Evolutionary conservation across 2,797 vertebrate species (phyloP).

Genomic region (Allobates femoralis): DNA sequence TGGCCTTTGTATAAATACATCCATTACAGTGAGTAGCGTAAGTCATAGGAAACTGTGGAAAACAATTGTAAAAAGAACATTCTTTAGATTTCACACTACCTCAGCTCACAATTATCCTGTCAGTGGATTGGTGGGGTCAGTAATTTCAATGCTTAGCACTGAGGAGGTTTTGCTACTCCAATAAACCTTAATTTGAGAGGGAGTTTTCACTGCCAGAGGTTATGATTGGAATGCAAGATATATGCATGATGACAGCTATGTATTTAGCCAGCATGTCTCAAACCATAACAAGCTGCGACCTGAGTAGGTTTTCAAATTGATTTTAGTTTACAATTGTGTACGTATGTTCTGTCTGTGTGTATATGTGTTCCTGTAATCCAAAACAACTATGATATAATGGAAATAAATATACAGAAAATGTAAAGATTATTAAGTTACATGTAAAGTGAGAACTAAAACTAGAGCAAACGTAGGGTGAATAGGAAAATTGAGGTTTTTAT

Average conservation of each 20-base stretch:
- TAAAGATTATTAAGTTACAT: constrained; percentile 37
- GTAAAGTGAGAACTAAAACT: constrained; percentile 32
- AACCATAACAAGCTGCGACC: constrained; percentile 57
- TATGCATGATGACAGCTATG: constrained; percentile 67
- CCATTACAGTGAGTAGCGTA: constrained; percentile 28
- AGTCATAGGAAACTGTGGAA: constrained; percentile 59
- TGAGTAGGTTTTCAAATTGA: constrained; percentile 52
- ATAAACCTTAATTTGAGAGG: constrained; percentile 70
- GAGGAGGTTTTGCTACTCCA: constrained; percentile 66
- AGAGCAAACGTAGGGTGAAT: not conserved
- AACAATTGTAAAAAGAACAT: constrained; percentile 72
- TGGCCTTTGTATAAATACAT: constrained; percentile 16
- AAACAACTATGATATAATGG: constrained; percentile 41
- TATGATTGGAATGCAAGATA: constrained; percentile 72
- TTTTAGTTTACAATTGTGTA: constrained; percentile 57
- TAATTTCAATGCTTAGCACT: constrained; percentile 70
- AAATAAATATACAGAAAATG: constrained; percentile 49
- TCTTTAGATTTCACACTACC: constrained; percentile 70
- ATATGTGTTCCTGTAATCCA: constrained; percentile 40
- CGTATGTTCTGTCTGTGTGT: constrained; percentile 41
- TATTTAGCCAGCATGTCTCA: constrained; percentile 69
- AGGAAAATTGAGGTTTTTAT: not conserved
- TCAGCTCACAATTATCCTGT: constrained; percentile 73
- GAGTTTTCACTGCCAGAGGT: constrained; percentile 71
- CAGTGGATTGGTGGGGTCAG: constrained; percentile 68